phyloP scores from a whole-genome alignment of 2,888 invertebrate species.

The Andricus curvator region DNA sequence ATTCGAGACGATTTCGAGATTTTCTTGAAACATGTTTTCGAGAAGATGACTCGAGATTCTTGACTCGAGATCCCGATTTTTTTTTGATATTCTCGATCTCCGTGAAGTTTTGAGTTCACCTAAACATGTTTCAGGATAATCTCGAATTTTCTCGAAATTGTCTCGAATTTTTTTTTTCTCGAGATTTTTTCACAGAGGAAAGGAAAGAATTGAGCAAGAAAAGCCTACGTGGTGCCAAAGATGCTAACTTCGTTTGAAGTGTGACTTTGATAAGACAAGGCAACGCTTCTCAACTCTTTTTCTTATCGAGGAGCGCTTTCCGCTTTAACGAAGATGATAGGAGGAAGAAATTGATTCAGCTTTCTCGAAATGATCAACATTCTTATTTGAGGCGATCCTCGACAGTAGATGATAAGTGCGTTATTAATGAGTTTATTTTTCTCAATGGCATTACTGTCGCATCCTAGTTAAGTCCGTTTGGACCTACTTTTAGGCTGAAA shows the following conservation, averaged over 20 bases:
- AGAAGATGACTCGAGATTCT: no score
- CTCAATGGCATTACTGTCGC: not conserved
- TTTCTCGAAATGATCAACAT: conserved; percentile 1
- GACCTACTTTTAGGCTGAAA: conserved; percentile 1
- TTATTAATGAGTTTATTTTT: conserved; percentile 34
- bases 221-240: not conserved
- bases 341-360: conserved; percentile 3
- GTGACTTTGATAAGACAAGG: not conserved
- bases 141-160: no score
- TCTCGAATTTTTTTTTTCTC: no score
- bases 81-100: no score
- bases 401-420: conserved; percentile 9
- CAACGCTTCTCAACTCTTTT: conserved; percentile 17
- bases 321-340: not conserved
- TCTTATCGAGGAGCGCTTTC: conserved; percentile 20
- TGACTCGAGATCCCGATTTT: no score
- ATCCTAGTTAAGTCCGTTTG: no score
- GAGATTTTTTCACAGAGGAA: conserved; percentile 1
- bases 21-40: no score
- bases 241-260: not conserved
- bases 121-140: no score
- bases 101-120: no score
- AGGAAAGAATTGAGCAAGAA: not conserved
- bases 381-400: not conserved
- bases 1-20: no score